Percentiles rank a stretch among this genome's conserved stretches.
phyloP scores from a whole-genome alignment of 2,113 vertebrate genomes.

The Pionites leucogaster region DNA sequence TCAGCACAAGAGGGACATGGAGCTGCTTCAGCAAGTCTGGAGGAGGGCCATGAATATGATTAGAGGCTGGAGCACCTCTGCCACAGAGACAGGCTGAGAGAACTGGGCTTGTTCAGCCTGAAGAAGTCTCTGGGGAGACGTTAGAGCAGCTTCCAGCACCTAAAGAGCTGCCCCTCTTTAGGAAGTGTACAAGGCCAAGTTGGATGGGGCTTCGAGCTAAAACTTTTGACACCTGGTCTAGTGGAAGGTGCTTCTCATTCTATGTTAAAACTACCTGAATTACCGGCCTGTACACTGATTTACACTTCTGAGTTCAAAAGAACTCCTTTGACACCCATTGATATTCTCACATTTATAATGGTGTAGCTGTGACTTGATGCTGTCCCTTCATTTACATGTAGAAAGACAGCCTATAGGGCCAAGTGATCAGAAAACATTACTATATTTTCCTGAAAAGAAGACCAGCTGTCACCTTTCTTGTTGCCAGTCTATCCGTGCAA shows the following conservation, averaged over 20 bases:
- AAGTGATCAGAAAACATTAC: constrained; percentile 52
- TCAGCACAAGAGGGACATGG: neutral
- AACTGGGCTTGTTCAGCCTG: neutral
- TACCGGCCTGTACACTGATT: neutral
- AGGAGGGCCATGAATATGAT: neutral
- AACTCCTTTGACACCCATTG: neutral
- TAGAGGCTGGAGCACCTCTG: neutral
- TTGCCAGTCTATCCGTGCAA: neutral
- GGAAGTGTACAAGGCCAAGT: neutral
- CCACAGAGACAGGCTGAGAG: neutral
- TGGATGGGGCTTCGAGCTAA: neutral
- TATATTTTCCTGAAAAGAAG: constrained; percentile 40
- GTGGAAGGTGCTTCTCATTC: neutral
- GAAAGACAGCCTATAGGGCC: neutral
- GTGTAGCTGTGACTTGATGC: neutral
- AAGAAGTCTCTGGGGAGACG: no score
- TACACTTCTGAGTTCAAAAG: neutral
- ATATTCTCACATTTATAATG: neutral
- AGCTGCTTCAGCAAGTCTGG: neutral
- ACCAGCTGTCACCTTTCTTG: constrained; percentile 50
- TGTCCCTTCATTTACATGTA: constrained; percentile 5
- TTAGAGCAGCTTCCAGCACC: neutral
- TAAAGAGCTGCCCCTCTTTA: neutral
- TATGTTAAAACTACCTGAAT: neutral
- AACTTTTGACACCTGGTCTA: neutral